These are phyloP conservation scores for Trematomus loennbergii DNA, from an alignment of 2,113 vertebrate species.

Conservation along the genomic window DNA sequence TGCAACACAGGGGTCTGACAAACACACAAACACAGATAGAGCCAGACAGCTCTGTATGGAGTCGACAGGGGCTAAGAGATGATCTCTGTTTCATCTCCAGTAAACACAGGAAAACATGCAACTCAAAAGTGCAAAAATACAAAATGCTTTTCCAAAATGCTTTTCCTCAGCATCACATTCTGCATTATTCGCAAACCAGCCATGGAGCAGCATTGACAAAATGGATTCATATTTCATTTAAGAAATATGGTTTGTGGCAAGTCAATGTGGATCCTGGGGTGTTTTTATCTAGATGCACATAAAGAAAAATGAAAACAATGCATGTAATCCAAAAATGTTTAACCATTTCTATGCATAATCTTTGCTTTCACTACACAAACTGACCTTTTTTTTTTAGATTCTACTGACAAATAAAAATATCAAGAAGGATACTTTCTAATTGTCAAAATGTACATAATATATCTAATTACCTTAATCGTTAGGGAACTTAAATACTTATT, in stretches of 20 bases:
- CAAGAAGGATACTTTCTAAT: background rate
- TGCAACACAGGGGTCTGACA: conserved; percentile 90
- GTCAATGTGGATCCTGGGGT: background rate
- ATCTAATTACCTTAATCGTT: background rate
- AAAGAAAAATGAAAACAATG: background rate
- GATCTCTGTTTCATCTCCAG: background rate
- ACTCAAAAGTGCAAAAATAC: conserved; percentile 1
- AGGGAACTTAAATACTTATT: too few species aligned
- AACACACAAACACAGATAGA: conserved; percentile 54
- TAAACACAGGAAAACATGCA: conserved; percentile 7
- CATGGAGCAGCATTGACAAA: background rate
- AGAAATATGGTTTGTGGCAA: conserved; percentile 5
- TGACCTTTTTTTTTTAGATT: background rate
- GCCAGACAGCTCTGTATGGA: conserved; percentile 8
- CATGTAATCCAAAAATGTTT: background rate
- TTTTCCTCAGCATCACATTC: background rate
- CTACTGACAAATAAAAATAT: background rate
- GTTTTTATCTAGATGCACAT: background rate
- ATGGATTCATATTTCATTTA: background rate
- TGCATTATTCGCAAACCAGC: background rate
- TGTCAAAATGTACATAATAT: background rate
- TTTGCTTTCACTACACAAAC: background rate
- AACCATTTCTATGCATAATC: background rate
- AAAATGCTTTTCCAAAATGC: conserved; percentile 17
- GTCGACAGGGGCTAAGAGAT: background rate